These are phyloP conservation scores for Mesitornis unicolor DNA, from an alignment of 2,113 vertebrate genomes.

Conservation along the genomic window DNA sequence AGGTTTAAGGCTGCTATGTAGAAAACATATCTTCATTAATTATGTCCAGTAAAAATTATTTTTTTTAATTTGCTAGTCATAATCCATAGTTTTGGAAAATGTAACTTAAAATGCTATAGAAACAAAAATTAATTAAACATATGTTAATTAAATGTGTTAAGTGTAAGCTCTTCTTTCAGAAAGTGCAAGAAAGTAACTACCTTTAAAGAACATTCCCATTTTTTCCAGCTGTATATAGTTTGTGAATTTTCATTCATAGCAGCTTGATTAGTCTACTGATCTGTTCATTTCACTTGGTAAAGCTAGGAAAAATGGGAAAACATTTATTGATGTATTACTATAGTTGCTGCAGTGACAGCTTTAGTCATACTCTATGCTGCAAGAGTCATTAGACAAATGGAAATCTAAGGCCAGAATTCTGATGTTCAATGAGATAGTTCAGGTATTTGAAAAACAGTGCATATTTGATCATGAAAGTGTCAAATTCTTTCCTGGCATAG, in stretches of 20 bases:
- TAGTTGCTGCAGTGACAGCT: constrained; percentile 59
- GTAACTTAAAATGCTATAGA: background rate
- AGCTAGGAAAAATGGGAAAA: constrained; percentile 30
- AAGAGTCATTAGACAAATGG: constrained; percentile 71
- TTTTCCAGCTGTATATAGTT: background rate
- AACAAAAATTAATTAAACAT: background rate
- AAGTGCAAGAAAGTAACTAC: background rate
- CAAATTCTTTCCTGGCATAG: constrained; percentile 33
- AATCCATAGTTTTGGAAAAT: background rate
- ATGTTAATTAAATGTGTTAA: background rate
- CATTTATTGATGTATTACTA: constrained; percentile 68
- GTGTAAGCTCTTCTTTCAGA: background rate
- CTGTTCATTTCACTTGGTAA: constrained; percentile 30
- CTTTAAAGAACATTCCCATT: background rate
- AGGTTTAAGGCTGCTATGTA: background rate
- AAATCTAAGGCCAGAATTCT: constrained; percentile 62
- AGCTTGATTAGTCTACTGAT: background rate
- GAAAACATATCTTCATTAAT: background rate
- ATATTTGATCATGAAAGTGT: constrained; percentile 51
- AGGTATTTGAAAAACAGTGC: constrained; percentile 59
- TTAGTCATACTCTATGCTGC: constrained; percentile 55
- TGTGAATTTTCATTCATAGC: constrained; percentile 29
- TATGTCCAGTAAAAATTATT: background rate
- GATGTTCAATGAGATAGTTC: constrained; percentile 36
- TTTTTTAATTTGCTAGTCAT: background rate